phyloP scores from a whole-genome alignment of 2,888 invertebrate species.

The Temnothorax unifasciatus region DNA sequence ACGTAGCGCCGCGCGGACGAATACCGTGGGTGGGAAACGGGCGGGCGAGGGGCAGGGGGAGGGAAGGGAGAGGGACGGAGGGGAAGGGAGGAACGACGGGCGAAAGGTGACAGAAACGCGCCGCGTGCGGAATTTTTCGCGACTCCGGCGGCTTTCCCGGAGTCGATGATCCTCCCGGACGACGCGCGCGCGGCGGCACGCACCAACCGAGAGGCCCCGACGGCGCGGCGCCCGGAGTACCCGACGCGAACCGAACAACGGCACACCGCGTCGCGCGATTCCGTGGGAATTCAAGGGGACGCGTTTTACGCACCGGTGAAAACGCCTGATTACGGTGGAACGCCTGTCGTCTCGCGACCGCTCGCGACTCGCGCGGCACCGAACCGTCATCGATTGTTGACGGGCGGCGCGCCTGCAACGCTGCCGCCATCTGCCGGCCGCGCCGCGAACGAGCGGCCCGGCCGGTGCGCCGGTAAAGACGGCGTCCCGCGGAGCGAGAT shows the following conservation, averaged over 20 bases:
- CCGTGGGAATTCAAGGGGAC: not conserved
- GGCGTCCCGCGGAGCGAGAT: too few species aligned
- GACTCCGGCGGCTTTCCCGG: constrained; percentile 37
- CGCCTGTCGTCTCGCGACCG: constrained; percentile 58
- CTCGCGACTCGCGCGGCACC: constrained; percentile 65
- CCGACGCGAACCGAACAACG: not conserved
- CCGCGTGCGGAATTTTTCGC: constrained; percentile 65
- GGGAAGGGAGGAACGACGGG: not conserved
- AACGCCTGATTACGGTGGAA: constrained; percentile 61
- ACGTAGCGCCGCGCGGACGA: not conserved
- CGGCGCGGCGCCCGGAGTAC: not conserved
- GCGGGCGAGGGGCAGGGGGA: not conserved
- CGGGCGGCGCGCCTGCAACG: constrained; percentile 55
- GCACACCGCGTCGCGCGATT: not conserved
- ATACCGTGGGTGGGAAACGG: not conserved
- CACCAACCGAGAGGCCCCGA: constrained; percentile 1
- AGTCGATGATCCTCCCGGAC: constrained; percentile 17
- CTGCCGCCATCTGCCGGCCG: constrained; percentile 55
- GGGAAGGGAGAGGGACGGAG: not conserved
- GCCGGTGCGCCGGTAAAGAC: not conserved
- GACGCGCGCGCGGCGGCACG: constrained; percentile 8
- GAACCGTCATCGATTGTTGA: constrained; percentile 78
- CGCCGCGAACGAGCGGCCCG: not conserved
- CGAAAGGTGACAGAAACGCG: constrained; percentile 58
- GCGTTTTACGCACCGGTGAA: constrained; percentile 54